Conservation (phyloP, 2,797 vertebrate genomes). For the Sylvilagus floridanus region DNA sequence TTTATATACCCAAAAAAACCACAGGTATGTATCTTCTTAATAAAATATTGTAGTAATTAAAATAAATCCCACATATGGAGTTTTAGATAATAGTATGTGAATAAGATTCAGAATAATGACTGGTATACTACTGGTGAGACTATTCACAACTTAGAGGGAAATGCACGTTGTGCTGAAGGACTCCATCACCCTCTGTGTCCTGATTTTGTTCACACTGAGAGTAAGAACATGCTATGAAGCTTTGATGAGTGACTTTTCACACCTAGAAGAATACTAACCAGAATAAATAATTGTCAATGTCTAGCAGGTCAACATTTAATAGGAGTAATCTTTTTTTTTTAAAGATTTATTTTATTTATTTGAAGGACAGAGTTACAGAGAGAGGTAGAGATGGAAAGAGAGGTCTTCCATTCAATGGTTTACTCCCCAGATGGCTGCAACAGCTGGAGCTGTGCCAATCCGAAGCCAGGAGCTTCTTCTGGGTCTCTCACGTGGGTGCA, state of each 20-base stretch:
- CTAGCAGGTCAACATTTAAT: neutral
- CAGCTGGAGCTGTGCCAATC: too few relatives aligned
- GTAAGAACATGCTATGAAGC: neutral
- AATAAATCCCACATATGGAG: too few relatives aligned
- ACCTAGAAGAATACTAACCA: neutral
- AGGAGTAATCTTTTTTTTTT: neutral
- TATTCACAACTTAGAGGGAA: neutral
- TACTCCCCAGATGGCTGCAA: too few relatives aligned
- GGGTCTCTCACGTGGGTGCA: too few relatives aligned
- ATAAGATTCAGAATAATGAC: neutral
- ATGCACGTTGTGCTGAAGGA: neutral
- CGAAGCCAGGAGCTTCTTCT: too few relatives aligned
- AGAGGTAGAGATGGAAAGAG: too few relatives aligned
- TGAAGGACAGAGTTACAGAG: too few relatives aligned
- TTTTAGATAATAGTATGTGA: neutral
- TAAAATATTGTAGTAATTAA: too few relatives aligned
- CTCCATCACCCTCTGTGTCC: neutral
- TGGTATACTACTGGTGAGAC: neutral
- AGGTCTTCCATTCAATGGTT: too few relatives aligned
- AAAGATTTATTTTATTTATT: too few relatives aligned
- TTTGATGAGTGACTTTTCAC: neutral
- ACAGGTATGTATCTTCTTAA: too few relatives aligned
- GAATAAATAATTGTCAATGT: neutral
- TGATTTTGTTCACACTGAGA: neutral
- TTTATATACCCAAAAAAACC: too few relatives aligned